Percentiles rank a stretch among this genome's conserved stretches.
Evolutionary conservation across 2,113 vertebrate genomes (phyloP).

Genomic region (Gracilinanus agilis): DNA sequence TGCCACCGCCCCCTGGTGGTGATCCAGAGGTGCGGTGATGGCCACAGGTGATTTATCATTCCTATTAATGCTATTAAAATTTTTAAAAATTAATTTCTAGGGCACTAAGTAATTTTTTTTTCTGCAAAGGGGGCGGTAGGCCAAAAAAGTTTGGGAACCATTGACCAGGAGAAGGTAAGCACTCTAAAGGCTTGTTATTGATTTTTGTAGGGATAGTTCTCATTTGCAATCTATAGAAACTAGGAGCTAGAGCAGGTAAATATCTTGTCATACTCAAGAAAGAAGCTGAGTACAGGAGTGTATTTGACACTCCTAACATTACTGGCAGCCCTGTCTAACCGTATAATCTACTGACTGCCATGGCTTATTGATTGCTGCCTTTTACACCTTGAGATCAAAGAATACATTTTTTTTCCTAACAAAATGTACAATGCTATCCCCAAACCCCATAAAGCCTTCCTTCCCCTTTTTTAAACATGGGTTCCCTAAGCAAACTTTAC

Average conservation of each 20-base stretch:
- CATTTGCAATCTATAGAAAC: neutral
- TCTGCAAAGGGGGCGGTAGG: no score
- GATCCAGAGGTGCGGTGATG: no score
- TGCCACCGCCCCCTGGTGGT: no score
- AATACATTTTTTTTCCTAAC: neutral
- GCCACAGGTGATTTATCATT: no score
- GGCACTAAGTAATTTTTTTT: no score
- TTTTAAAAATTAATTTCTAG: no score
- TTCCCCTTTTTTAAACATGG: neutral
- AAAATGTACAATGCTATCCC: neutral
- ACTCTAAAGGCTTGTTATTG: neutral
- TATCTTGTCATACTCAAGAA: neutral
- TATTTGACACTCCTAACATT: neutral
- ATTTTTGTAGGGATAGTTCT: neutral
- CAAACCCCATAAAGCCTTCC: neutral
- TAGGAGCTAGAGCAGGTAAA: neutral
- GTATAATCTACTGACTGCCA: neutral
- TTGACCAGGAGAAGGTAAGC: neutral
- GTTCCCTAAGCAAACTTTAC: neutral
- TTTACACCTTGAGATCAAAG: neutral
- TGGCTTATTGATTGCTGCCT: neutral
- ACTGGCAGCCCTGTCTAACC: neutral
- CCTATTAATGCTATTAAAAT: no score
- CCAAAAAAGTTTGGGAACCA: no score
- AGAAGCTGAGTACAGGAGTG: neutral